These are phyloP conservation scores for Miltochrista miniata DNA, from an alignment of 2,888 invertebrate genomes.

Conservation along the genomic window DNA sequence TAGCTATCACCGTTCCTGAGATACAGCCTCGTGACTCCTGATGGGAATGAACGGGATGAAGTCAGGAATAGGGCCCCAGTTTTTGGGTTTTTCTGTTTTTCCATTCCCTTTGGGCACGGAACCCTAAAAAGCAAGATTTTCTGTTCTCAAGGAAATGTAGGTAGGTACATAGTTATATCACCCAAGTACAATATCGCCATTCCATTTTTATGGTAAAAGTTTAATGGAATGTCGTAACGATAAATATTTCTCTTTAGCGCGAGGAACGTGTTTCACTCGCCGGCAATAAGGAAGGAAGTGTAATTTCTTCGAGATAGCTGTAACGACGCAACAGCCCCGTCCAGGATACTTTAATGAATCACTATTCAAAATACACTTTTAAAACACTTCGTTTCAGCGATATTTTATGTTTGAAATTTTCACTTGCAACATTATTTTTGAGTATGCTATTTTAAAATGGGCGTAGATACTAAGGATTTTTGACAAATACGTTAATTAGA, in stretches of 20 bases:
- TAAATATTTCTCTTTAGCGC: conserved; percentile 25
- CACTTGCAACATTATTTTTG: background rate
- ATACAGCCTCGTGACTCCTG: too few species aligned
- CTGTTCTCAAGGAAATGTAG: too few species aligned
- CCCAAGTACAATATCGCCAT: background rate
- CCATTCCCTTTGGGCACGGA: too few species aligned
- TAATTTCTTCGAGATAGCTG: conserved; percentile 53
- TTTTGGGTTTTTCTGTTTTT: too few species aligned
- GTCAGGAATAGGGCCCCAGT: too few species aligned
- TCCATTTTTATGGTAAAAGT: background rate
- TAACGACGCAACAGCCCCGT: conserved; percentile 39
- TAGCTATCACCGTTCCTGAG: too few species aligned
- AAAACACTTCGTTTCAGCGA: conserved; percentile 17
- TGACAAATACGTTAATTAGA: too few species aligned
- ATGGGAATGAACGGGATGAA: too few species aligned
- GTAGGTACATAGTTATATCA: background rate
- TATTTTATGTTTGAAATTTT: conserved; percentile 23
- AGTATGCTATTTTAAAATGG: background rate
- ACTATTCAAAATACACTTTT: conserved; percentile 46
- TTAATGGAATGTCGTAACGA: conserved; percentile 26
- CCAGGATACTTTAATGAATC: conserved; percentile 46
- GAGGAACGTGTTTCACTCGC: conserved; percentile 41
- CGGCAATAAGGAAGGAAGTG: conserved; percentile 56
- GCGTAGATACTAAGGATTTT: too few species aligned
- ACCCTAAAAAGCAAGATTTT: too few species aligned